Conservation (phyloP, 1,140 invertebrate species). For the Drosophila prosaltans region DNA sequence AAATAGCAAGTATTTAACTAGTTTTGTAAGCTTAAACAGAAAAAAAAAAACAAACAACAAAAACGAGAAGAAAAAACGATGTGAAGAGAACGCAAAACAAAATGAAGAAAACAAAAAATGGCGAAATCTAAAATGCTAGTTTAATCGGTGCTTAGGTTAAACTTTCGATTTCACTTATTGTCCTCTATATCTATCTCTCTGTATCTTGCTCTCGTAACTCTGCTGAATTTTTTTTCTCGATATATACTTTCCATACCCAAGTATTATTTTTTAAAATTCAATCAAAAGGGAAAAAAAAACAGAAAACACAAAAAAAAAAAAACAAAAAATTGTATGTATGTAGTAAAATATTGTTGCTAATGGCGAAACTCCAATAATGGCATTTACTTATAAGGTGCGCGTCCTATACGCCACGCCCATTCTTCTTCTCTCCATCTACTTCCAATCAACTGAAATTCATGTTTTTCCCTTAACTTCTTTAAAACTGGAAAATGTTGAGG, state of each 20-base stretch:
- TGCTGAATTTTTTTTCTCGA: constrained; percentile 66
- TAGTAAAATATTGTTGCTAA: constrained; percentile 52
- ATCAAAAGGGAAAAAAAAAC: constrained; percentile 47
- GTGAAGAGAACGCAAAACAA: constrained; percentile 25
- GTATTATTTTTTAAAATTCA: constrained; percentile 69
- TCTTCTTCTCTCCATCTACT: constrained; percentile 57
- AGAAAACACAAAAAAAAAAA: constrained; percentile 18
- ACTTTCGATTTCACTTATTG: constrained; percentile 42
- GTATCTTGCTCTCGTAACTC: constrained; percentile 36
- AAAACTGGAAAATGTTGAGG: constrained; percentile 49
- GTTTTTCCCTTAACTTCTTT: constrained; percentile 33
- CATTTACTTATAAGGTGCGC: constrained; percentile 66
- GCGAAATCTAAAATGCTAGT: constrained; percentile 60
- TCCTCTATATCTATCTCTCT: constrained; percentile 46
- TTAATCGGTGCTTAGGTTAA: constrained; percentile 65
- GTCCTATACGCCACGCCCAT: constrained; percentile 24
- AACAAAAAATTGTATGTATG: constrained; percentile 5
- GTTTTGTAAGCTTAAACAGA: constrained; percentile 74
- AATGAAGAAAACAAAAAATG: constrained; percentile 40
- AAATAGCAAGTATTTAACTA: constrained; percentile 80
- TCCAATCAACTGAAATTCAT: constrained; percentile 34
- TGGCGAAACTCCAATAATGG: constrained; percentile 72
- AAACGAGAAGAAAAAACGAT: constrained; percentile 15
- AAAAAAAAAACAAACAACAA: constrained; percentile 16
- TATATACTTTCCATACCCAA: constrained; percentile 47